Base-by-base conservation (phyloP, 2,797 vertebrate species). In the Calcarius lapponicus region DNA sequence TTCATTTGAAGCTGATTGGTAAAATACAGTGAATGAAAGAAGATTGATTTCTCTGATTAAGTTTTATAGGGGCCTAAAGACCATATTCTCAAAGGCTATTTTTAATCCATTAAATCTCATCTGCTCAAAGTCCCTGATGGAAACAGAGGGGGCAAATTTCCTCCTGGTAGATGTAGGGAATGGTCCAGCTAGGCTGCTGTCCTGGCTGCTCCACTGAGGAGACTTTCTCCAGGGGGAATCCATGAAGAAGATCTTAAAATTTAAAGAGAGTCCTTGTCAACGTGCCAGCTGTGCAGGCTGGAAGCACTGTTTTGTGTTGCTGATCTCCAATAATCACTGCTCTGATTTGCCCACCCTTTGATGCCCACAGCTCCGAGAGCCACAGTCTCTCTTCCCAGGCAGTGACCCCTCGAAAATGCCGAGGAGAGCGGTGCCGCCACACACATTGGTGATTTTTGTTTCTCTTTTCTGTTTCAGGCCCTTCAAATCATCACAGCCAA, bases 401-500 rank as follows among this genome's bases (percentile, higher is more conserved):
- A 74, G 13, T 0, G 2, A 3, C 73, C 22, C 26, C 28, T 22
- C 21, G 21, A 18, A 12, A 45, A 17, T 8, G 22, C 54, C 19
- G 3, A 79, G 66, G 45, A 80, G 53, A 93, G 56, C 3, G 6
- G 7, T 11, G 29, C 31, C 26, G 4, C 48, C 64, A 4, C 78
- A 24, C 40, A 4, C 34, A 20, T 88, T 90, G 45, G 94, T 76
- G n/a, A 76, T 75, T 73, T 75, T 73, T 67, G 24, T 53, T 85
- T 93, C 45, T 96, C 89, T 89, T 47, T 82, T 94, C 38, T 94
- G 7, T 93, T 96, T 78, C 96, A 99, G 99, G 99, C 91, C 98
- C 98, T 95, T 98, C 99, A 71, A 99, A 99, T 95, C 99, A 99
- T 95, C 99, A 99, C 98, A 99, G 98, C 97, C 99, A 99, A 98